A percentile compares a stretch with the other conserved stretches of the same genome.
phyloP scores from a whole-genome alignment of 2,797 vertebrate genomes.

The Lerista edwardsae region DNA sequence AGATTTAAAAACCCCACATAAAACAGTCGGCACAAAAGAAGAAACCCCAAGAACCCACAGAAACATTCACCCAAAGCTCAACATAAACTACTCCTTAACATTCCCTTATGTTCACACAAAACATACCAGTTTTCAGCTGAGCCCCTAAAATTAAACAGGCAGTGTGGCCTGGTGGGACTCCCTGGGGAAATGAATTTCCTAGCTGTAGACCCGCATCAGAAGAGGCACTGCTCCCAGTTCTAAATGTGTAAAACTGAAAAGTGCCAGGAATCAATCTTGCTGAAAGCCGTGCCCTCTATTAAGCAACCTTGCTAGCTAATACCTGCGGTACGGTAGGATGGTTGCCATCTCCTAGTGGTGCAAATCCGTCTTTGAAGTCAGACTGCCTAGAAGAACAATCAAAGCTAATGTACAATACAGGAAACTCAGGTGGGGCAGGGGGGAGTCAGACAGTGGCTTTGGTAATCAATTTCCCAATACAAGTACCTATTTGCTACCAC shows the following conservation, averaged over 20 bases:
- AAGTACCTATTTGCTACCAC: not conserved
- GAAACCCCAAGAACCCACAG: not conserved
- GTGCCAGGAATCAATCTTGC: not conserved
- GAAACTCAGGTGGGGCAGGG: not conserved
- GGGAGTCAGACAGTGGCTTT: not conserved
- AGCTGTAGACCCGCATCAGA: not conserved
- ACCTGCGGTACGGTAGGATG: not conserved
- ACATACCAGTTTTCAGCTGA: not conserved
- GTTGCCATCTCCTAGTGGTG: not conserved
- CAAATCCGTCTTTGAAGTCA: not conserved
- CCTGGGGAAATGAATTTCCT: not conserved
- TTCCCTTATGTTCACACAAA: not conserved
- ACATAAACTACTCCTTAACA: too few relatives aligned
- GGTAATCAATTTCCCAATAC: not conserved
- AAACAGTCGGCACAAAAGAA: not conserved
- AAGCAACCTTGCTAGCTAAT: not conserved
- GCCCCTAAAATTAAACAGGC: not conserved
- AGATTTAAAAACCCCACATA: not conserved
- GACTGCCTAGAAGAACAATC: not conserved
- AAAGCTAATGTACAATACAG: not conserved
- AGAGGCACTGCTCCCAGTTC: not conserved
- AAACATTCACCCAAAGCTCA: not conserved
- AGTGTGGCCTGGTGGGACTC: not conserved
- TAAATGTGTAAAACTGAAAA: not conserved
- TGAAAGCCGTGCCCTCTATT: not conserved